phyloP scores from a whole-genome alignment of 2,888 invertebrate genomes.

The Pristionchus exspectatus region DNA sequence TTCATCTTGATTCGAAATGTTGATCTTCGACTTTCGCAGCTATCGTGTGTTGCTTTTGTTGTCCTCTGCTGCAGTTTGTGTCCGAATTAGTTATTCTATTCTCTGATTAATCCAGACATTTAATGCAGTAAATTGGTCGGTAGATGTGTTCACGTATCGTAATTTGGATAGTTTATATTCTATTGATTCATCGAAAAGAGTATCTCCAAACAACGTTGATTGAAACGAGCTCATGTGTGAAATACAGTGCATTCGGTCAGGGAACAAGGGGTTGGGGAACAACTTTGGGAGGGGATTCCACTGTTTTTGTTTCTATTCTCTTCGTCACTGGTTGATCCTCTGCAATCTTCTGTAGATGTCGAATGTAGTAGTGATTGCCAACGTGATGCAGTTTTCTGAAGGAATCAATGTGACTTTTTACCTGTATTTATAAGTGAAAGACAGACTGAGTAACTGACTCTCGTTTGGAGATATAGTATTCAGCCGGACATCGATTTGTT shows the following conservation, averaged over 20 bases:
- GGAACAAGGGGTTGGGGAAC: neutral
- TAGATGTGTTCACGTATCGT: neutral
- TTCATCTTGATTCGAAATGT: neutral
- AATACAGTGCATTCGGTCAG: neutral
- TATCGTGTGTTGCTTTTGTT: neutral
- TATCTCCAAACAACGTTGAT: neutral
- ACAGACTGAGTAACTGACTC: neutral
- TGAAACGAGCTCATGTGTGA: neutral
- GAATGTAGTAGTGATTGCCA: constrained; percentile 46
- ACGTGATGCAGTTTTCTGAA: constrained; percentile 50
- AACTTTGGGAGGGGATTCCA: neutral
- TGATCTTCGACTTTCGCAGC: constrained; percentile 1
- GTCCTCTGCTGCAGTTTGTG: neutral
- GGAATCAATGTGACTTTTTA: neutral
- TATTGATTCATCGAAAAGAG: neutral
- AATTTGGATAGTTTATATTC: neutral
- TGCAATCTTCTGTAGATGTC: constrained; percentile 1
- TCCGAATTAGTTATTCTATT: neutral
- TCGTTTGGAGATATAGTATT: constrained; percentile 47
- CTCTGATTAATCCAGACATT: neutral
- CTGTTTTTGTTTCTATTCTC: neutral
- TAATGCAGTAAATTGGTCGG: neutral
- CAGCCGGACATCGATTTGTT: constrained; percentile 24
- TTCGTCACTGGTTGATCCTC: neutral
- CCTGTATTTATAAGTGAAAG: neutral